Evolutionary conservation across 2,113 vertebrate genomes (phyloP), one percentile per base, ranked within the genome.

Genomic region (Phyllopteryx taeniolatus): DNA sequence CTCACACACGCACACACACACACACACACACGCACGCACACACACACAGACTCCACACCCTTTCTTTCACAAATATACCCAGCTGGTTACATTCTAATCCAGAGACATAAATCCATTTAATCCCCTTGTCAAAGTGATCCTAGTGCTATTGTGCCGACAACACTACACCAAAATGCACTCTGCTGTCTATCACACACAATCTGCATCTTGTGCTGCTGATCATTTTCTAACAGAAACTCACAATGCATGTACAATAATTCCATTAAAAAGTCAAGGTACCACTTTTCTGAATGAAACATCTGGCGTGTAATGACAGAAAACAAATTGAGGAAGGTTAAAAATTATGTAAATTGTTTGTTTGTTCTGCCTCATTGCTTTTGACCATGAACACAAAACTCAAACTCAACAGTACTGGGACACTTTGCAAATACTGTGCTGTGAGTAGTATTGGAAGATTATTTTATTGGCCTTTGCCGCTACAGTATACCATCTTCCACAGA

Each of bases 31-130:
- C 70, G 49, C 73, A 64, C 68, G 64, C 68, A 74, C 78, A 71
- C 64, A 53, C 47, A 59, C 73, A 51, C 49, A 74, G 22, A 27
- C 57, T 5, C 57, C 67, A 59, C 67, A 69, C 79, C 76, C 51
- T 85, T 81, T 70, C 73, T 78, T 83, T 71, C 77, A 83, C 85
- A 91, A 88, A 90, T 82, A 83, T 90, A 85, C 75, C 87, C 89
- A 91, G 86, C 90, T 91, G 90, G 90, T 90, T 89, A 79, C 78
- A 83, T 84, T 74, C 81, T 91, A 91, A 91, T 91, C 90, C 89
- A 85, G 66, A 82, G 77, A 83, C 76, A 63, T 83, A 88, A 91
- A 91, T 88, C 88, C 88, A 86, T 85, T 87, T 88, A 91, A 91
- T 90, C 87, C 90, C 86, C 79, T 79, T 85, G 86, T 89, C 87